phyloP scores from a whole-genome alignment of 2,113 vertebrate genomes.

The Charadrius vociferus region DNA sequence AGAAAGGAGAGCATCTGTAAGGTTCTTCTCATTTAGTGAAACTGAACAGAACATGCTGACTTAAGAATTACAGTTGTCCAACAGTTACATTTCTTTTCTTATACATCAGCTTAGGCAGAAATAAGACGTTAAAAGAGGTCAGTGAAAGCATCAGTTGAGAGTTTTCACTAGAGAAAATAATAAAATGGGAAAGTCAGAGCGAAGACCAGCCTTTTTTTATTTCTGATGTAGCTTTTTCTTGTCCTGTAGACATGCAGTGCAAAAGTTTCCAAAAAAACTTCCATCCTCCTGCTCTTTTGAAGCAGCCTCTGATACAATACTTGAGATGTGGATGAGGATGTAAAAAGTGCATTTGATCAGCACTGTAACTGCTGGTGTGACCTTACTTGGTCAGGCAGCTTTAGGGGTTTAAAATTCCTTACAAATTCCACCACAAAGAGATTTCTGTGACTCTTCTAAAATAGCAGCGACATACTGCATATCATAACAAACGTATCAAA shows the following conservation, averaged over 20 bases:
- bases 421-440: neutral
- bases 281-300: neutral
- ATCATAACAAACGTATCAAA: neutral
- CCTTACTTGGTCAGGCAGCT: neutral
- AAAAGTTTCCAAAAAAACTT: neutral
- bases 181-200: neutral
- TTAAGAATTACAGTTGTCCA: neutral
- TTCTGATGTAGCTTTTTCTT: neutral
- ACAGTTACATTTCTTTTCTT: neutral
- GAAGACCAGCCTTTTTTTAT: neutral
- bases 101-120: neutral
- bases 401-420: neutral
- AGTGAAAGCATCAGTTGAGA: neutral
- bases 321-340: neutral
- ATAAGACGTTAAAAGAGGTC: neutral
- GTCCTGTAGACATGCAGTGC: neutral
- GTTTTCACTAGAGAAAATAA: neutral
- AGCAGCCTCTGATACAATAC: neutral
- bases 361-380: neutral
- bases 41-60: neutral
- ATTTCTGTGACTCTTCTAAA: neutral
- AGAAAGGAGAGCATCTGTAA: neutral
- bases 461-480: neutral
- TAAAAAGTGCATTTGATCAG: neutral
- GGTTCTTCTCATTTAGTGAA: neutral